Conservation (phyloP, 2,797 vertebrate genomes). For the Peromyscus attwateri region DNA sequence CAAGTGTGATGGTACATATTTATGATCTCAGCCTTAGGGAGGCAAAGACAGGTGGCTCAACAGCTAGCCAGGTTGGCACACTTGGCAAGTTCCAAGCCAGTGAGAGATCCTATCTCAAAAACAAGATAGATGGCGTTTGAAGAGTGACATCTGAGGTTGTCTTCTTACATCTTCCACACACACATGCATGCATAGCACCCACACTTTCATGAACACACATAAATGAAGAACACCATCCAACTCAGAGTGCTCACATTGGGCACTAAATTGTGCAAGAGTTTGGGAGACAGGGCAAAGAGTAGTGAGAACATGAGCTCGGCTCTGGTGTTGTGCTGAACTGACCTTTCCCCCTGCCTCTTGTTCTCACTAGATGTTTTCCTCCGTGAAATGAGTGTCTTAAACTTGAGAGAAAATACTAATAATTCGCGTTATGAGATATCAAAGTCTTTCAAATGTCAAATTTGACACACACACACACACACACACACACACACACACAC, state of each 20-base stretch:
- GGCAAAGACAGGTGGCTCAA: neutral
- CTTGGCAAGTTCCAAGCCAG: neutral
- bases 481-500: too few relatives aligned
- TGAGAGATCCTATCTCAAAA: neutral
- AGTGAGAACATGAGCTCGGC: neutral
- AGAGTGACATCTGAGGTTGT: neutral
- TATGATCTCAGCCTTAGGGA: neutral
- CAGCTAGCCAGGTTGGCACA: neutral
- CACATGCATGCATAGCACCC: neutral
- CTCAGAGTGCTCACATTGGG: neutral
- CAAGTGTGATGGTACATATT: neutral
- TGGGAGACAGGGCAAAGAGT: neutral
- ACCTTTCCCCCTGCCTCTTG: neutral
- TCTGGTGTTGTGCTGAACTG: neutral
- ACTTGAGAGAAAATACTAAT: neutral
- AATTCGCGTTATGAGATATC: neutral
- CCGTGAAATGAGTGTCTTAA: neutral
- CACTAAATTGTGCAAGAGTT: neutral
- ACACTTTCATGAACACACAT: neutral
- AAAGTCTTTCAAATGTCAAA: neutral
- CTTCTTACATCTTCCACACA: neutral
- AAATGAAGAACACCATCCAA: neutral
- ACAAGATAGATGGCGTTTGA: neutral
- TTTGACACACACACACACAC: neutral
- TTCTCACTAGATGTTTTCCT: neutral